Evolutionary conservation across 2,113 vertebrate genomes (phyloP), one percentile per base, ranked within the genome.

Genomic region (Upupa epops): DNA sequence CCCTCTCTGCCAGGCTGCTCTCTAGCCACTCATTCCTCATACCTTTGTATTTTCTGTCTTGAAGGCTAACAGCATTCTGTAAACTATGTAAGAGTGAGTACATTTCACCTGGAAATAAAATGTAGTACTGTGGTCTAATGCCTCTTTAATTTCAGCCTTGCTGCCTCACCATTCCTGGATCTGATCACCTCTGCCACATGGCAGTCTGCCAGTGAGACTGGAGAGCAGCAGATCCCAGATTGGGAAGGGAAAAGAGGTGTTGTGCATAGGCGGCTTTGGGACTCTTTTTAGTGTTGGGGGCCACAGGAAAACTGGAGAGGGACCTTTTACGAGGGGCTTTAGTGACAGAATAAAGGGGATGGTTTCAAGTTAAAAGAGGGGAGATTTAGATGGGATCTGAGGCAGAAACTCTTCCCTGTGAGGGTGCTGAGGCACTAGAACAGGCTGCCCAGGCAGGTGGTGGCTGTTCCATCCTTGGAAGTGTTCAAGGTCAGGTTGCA

Each of bases 211-310:
- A 19, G 17, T 45, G 56, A 17, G 58, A 31, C 15, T 3, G 2
- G 29, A 83, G 28, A 63, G n/a, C 13, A 94, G 26, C 34, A 61
- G 45, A 83, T 37, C 34, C 45, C 49, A 56, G 11, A 48, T 40
- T 5, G 14, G 40, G n/a, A 64, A 45, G 8, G 15, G 11, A 65
- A 78, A 37, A 11, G 3, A 2, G 17, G n/a, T 60, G 46, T 51
- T 40, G 15, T 22, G 11, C 13, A 17, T 8, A 26, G 21, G 61
- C 2, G 1, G 7, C 63, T 58, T 31, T 1, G 12, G 4, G 21
- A 46, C 8, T 46, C 4, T 32, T 16, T 60, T 25, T 56, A 10
- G 40, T 42, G 40, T 15, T 42, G 40, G 40, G 40, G 40, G 40
- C 40, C 15, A 42, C 11, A 42, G 40, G 15, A 42, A 42, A 42